Conservation (phyloP, 2,888 invertebrate genomes). For the Diaperis boleti region DNA sequence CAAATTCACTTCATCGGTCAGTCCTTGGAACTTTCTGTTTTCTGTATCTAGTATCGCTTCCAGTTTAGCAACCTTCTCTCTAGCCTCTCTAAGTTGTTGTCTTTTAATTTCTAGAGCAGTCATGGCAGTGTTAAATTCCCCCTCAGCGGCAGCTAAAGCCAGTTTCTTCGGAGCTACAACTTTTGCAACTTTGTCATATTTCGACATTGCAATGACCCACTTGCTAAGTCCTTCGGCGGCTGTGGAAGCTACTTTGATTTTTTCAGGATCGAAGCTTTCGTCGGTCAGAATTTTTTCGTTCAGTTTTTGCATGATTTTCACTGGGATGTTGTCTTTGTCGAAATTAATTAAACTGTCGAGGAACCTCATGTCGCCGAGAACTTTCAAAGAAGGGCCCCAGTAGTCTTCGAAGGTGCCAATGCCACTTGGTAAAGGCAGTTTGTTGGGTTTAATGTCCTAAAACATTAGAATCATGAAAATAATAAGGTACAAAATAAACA, state of each 20-base stretch:
- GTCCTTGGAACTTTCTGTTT: conserved; percentile 75
- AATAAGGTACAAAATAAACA: no score
- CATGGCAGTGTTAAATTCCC: conserved; percentile 80
- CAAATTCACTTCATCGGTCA: conserved; percentile 87
- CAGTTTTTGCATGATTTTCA: conserved; percentile 85
- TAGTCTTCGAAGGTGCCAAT: conserved; percentile 90
- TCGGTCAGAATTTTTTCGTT: conserved; percentile 84
- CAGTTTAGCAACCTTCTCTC: conserved; percentile 77
- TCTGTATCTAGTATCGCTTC: conserved; percentile 79
- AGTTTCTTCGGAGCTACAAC: conserved; percentile 94
- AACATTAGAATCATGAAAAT: conserved; percentile 17
- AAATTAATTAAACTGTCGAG: conserved; percentile 87
- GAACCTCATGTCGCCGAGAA: conserved; percentile 92
- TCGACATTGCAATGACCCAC: conserved; percentile 96
- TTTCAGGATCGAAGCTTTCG: conserved; percentile 92
- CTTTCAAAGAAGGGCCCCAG: conserved; percentile 91
- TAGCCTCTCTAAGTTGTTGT: conserved; percentile 77
- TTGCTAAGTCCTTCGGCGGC: conserved; percentile 94
- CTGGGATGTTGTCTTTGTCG: conserved; percentile 94
- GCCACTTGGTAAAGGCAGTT: conserved; percentile 84
- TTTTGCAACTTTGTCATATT: conserved; percentile 94
- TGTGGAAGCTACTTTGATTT: conserved; percentile 86
- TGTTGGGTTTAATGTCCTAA: conserved; percentile 89
- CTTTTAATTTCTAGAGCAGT: conserved; percentile 83
- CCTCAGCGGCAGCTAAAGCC: conserved; percentile 89